These are phyloP conservation scores for Petromus typicus DNA, from an alignment of 2,113 vertebrate species.

Conservation along the genomic window DNA sequence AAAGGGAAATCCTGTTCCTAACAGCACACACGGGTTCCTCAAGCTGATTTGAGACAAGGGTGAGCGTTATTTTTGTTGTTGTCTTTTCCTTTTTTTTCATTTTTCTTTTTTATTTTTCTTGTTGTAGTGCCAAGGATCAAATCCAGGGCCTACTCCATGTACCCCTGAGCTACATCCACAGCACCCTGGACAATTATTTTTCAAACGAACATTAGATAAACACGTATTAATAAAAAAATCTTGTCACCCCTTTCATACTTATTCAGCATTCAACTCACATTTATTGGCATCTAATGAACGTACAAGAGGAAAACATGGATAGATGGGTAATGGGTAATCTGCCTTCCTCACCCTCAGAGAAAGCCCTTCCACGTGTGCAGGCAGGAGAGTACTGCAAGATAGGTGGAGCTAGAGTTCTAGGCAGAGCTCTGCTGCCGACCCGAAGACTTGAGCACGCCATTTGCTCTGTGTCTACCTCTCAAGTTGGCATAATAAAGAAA, in stretches of 20 bases:
- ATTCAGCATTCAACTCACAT: background rate
- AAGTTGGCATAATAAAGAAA: background rate
- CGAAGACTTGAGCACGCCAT: background rate
- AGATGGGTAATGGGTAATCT: rapidly evolving
- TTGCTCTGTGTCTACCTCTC: background rate
- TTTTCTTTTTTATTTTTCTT: background rate
- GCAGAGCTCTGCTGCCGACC: background rate
- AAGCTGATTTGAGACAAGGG: background rate
- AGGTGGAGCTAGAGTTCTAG: too few species aligned
- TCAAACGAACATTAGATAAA: background rate
- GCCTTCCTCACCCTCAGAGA: background rate
- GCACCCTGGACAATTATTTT: background rate
- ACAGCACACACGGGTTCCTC: background rate
- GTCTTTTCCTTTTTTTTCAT: background rate
- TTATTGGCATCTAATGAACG: rapidly evolving
- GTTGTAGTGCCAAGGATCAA: background rate
- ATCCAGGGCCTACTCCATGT: background rate
- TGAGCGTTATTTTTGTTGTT: background rate
- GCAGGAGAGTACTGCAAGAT: too few species aligned
- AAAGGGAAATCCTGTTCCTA: background rate
- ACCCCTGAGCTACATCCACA: background rate
- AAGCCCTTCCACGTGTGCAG: rapidly evolving
- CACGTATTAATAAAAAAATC: background rate
- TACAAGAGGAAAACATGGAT: rapidly evolving
- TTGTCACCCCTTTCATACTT: background rate